Evolutionary conservation across 2,113 vertebrate genomes (phyloP), one percentile per base, ranked within the genome.

Genomic region (Oncorhynchus clarkii): DNA sequence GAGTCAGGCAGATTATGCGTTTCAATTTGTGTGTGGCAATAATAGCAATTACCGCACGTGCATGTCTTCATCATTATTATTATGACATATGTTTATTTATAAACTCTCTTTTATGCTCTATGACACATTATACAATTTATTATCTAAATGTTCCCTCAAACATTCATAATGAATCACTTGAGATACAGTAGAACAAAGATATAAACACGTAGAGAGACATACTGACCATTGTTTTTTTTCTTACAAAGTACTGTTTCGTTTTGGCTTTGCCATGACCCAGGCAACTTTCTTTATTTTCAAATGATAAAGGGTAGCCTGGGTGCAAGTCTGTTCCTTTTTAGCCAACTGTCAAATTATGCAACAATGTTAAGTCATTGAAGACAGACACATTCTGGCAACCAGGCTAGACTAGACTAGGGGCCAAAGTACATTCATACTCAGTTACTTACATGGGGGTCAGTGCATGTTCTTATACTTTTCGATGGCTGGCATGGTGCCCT

Each of bases 31-130:
- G 89, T 81, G 88, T 87, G 80, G 89, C 89, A 92, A 92, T 92
- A 92, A 94, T 93, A 91, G 91, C 92, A 94, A 93, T 94, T 92
- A 92, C 90, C 92, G 89, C 85, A 88, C 89, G 85, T 77, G 86
- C 90, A 91, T 88, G 89, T 91, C 90, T 91, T 93, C 90, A 92
- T 92, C 91, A 91, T 88, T 88, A 85, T 84, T 45, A 45, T 45
- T 45, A 45, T 45, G 39, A 45, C 9, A 45, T 3, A 45, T 45
- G 9, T 45, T 45, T 45, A 45, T 45, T 45, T 45, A 12, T 45
- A 45, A 45, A 45, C 39, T 45, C 2, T 14, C 5, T 62, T 8
- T 62, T 45, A 9, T 45, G 39, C 39, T 45, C 39, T 39, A 2
- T 39, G 39, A 39, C 39, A 45, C 9, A 45, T 9, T 45, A 11